Evolutionary conservation across 1,140 invertebrate genomes (phyloP).

Genomic region (Himalopsyche phryganea): DNA sequence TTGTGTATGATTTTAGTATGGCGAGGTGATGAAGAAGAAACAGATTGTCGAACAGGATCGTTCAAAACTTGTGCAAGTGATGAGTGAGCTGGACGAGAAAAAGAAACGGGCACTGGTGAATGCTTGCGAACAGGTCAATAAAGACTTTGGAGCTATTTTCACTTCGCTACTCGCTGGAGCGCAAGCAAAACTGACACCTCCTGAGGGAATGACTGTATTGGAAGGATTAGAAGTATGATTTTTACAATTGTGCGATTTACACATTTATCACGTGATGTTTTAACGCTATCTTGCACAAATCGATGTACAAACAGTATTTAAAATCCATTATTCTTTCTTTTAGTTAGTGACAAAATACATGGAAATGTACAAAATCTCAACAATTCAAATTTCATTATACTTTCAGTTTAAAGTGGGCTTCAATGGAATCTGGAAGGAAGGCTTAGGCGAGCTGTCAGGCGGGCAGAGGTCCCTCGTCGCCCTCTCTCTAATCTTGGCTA

Average conservation of each 20-base stretch:
- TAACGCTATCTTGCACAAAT: too few species aligned
- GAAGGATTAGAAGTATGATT: slow-evolving; percentile 80
- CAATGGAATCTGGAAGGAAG: slow-evolving; percentile 95
- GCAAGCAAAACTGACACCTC: slow-evolving; percentile 78
- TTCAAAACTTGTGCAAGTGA: slow-evolving; percentile 76
- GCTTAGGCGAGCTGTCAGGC: slow-evolving; percentile 91
- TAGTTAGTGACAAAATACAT: too few species aligned
- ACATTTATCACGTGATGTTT: too few species aligned
- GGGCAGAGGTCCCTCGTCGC: slow-evolving; percentile 96
- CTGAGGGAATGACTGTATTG: slow-evolving; percentile 68
- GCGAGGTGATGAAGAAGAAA: slow-evolving; percentile 60
- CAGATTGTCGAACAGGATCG: slow-evolving; percentile 84
- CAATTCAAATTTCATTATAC: too few species aligned
- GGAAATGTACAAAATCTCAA: too few species aligned
- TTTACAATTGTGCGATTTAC: background rate
- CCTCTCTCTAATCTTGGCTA: slow-evolving; percentile 91
- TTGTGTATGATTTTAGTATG: slow-evolving; percentile 12
- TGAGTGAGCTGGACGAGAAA: slow-evolving; percentile 84
- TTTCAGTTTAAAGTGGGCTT: slow-evolving; percentile 83
- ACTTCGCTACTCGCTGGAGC: slow-evolving; percentile 86
- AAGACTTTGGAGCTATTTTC: slow-evolving; percentile 97
- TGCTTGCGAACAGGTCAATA: slow-evolving; percentile 80
- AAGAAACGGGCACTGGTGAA: slow-evolving; percentile 76
- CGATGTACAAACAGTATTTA: too few species aligned
- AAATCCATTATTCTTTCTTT: too few species aligned